phyloP scores from a whole-genome alignment of 23 tunicate genomes.

The Diplosoma virens region DNA sequence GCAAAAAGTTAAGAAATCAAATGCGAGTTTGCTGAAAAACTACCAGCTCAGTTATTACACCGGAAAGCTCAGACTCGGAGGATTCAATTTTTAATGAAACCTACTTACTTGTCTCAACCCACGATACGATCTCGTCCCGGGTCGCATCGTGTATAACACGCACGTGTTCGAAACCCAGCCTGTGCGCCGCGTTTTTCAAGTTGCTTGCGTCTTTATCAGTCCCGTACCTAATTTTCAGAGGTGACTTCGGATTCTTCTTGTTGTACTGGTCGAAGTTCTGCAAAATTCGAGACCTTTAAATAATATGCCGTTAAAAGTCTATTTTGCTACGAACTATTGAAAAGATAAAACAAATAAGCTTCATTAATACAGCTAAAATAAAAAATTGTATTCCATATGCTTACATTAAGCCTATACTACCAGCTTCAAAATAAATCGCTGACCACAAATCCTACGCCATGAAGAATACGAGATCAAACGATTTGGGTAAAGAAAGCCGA shows the following conservation, averaged over 20 bases:
- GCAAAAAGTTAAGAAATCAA: background rate
- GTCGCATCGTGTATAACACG: conserved; percentile 39
- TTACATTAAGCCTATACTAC: too few relatives aligned
- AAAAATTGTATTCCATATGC: too few relatives aligned
- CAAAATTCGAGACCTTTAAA: too few relatives aligned
- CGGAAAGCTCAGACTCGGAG: background rate
- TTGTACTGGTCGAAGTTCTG: conserved; percentile 18
- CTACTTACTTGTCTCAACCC: conserved; percentile 11
- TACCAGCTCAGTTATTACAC: background rate
- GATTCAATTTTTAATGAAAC: too few relatives aligned
- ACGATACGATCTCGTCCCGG: conserved; percentile 21
- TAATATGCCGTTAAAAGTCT: too few relatives aligned
- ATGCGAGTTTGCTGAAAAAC: background rate
- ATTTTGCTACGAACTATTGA: too few relatives aligned
- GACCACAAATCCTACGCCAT: too few relatives aligned
- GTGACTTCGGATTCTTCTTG: background rate
- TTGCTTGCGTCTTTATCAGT: conserved; percentile 49
- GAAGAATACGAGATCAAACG: too few relatives aligned
- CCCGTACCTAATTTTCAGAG: conserved; percentile 36
- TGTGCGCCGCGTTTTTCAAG: conserved; percentile 28
- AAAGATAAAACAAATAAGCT: too few relatives aligned
- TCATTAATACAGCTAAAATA: too few relatives aligned
- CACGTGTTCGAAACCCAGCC: conserved; percentile 71
- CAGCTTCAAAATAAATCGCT: too few relatives aligned
- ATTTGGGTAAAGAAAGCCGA: too few relatives aligned